Base-by-base conservation (phyloP, 2,797 vertebrate species). In the Sebastes dallii region DNA sequence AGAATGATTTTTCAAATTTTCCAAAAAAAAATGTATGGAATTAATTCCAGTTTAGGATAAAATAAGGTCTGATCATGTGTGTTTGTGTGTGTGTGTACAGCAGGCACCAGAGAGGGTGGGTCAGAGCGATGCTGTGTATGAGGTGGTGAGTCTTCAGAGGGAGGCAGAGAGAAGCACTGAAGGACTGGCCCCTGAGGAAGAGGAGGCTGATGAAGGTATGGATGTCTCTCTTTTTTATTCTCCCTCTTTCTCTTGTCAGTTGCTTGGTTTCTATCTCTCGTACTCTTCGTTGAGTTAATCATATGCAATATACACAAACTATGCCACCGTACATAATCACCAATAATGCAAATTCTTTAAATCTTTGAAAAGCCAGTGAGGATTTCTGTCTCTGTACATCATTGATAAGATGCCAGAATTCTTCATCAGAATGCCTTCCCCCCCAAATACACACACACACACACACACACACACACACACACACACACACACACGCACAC, bases 131-230 rank as follows among this genome's bases (percentile, higher is more conserved):
- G 95, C 96, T 7, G 97, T 99, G 86, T 99, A 97, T 85, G 98
- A 99, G 90, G 98, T 99, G 88, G 95, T 97, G 88, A 99, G 97
- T 89, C 96, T 99, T 54, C 97, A 97, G 88, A 96, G 97, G 85
- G 96, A 97, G 79, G 96, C 96, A 16, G 97, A 98, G 85, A 96
- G 93, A 91, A 95, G 93, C 77, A 88, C 89, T 1, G 95, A 95
- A 91, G 94, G 91, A 90, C 94, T 92, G 60, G 1, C 93, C 18
- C 95, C 96, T 66, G 98, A 99, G 80, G 98, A 99, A 86, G 98
- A 99, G 80, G 97, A 97, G 83, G 95, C 94, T 70, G 97, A 98
- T 73, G 95, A 97, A 94, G 98, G 98, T 99, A 95, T 89, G 89
- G 6, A 52, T 46, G 27, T 66, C 32, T n/a, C 4, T 24, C 14